Evolutionary conservation across 2,113 vertebrate species (phyloP), one percentile per base, ranked within the genome.

Genomic region (Dasyurus viverrinus): DNA sequence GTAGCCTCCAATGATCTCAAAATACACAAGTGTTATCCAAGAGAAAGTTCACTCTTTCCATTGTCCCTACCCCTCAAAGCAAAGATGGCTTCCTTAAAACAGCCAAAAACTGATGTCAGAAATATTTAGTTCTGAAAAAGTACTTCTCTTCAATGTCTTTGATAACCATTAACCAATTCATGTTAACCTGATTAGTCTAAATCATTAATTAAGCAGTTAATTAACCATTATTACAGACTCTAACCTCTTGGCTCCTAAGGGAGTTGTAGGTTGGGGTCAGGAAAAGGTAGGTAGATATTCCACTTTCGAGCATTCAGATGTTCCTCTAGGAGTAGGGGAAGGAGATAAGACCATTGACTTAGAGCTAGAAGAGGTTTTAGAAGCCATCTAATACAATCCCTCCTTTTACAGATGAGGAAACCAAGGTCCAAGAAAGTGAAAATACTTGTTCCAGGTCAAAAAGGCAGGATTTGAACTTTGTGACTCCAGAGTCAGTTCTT

Each of bases 81-180:
- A 84, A 84, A 84, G 68, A 84, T 76, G n/a, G 7, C 42, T n/a
- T 84, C 36, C n/a, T 42, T 23, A 42, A 42, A 42, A 84, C 16
- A 84, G 36, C n/a, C 68, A 42, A 22, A 84, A 84, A 84, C 16
- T 42, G n/a, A 84, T 84, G 54, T 60, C 89, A 89, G 90, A 42
- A 84, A 68, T 53, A 96, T 93, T 93, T 93, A 84, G 96, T 50
- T 91, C 93, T 91, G 11, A 94, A 97, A 92, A 95, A 93, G 95
- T 89, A 90, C 42, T 12, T 94, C 93, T 94, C 96, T 96, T 89
- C 91, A 97, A 95, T 95, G 98, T 96, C 94, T 96, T 97, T 97
- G 97, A 98, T 95, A 97, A 98, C 97, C 94, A 95, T 96, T 94
- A 96, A 90, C 95, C 94, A 97, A 97, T 98, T 98, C 97, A 98